A percentile compares a stretch with the other conserved stretches of the same genome.
phyloP scores from a whole-genome alignment of 2,888 invertebrate genomes.

The Ennomos quercinarius region DNA sequence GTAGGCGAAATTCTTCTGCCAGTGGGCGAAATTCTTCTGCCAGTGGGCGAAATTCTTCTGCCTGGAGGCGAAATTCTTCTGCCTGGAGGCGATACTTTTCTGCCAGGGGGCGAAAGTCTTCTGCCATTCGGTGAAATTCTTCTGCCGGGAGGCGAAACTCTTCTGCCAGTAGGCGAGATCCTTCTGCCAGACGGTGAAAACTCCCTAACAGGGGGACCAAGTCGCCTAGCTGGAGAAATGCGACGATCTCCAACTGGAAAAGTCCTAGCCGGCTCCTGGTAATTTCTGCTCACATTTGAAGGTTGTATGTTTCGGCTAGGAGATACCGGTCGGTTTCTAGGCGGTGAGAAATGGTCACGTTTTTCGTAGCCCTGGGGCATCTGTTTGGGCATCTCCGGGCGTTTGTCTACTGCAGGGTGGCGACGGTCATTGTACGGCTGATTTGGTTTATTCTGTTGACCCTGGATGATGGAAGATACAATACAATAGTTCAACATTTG shows the following conservation, averaged over 20 bases:
- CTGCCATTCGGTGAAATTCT: conserved; percentile 29
- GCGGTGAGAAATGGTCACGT: conserved; percentile 27
- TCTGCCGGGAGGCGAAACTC: conserved; percentile 42
- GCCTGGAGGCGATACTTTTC: conserved; percentile 15
- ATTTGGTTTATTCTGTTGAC: conserved; percentile 39
- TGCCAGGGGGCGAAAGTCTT: conserved; percentile 5
- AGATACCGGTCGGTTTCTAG: conserved; percentile 11
- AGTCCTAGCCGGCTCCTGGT: conserved; percentile 4
- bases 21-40: conserved; percentile 40
- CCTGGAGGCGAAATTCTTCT: conserved; percentile 38
- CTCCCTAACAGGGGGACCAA: conserved; percentile 30
- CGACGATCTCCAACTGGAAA: conserved; percentile 14
- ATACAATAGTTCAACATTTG: no score
- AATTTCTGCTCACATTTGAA: conserved; percentile 8
- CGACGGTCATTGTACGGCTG: conserved; percentile 47
- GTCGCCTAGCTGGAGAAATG: conserved; percentile 20
- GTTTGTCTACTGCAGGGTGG: conserved; percentile 41
- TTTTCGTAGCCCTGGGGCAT: conserved; percentile 41
- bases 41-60: conserved; percentile 32
- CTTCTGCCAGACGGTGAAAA: conserved; percentile 41
- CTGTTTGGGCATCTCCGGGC: conserved; percentile 30
- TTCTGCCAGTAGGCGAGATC: conserved; percentile 39
- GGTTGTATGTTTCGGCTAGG: conserved; percentile 8
- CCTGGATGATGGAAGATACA: conserved; percentile 26
- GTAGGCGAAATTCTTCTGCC: conserved; percentile 39